A percentile compares a stretch with the other conserved stretches of the same genome.
Evolutionary conservation across 2,113 vertebrate species (phyloP).

Genomic region (Vireo altiloquus): DNA sequence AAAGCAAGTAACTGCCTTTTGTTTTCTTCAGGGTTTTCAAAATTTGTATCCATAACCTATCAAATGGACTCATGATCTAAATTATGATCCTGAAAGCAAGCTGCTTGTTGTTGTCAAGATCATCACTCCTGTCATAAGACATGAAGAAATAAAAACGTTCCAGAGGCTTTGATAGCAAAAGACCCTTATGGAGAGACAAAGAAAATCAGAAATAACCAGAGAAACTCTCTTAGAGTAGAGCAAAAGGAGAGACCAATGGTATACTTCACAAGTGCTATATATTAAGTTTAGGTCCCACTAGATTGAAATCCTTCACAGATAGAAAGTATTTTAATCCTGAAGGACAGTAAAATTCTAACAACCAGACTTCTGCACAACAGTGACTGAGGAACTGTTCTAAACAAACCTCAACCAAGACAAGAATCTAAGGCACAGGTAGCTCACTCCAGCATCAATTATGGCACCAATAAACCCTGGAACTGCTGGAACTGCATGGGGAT

Average conservation of each 20-base stretch:
- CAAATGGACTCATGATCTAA: not conserved
- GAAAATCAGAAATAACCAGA: not conserved
- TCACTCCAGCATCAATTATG: not conserved
- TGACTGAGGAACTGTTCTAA: not conserved
- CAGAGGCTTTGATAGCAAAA: not conserved
- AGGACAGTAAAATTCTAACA: not conserved
- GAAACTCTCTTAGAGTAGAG: not conserved
- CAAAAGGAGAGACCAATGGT: not conserved
- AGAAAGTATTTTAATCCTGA: not conserved
- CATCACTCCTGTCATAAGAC: not conserved
- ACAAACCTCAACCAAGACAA: not conserved
- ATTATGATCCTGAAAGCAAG: not conserved
- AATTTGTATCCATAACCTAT: not conserved
- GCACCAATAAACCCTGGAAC: not conserved
- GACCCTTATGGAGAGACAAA: not conserved
- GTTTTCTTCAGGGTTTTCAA: accelerated
- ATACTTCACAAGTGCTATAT: not conserved
- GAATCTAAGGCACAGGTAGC: not conserved
- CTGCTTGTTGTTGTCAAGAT: not conserved
- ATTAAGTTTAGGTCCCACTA: no score
- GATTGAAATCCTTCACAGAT: no score
- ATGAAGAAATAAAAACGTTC: not conserved
- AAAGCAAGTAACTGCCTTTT: not conserved
- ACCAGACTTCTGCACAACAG: not conserved
- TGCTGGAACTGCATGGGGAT: not conserved